Conservation (phyloP, 2,888 invertebrate genomes). For the Dicranocentrus wangi region DNA sequence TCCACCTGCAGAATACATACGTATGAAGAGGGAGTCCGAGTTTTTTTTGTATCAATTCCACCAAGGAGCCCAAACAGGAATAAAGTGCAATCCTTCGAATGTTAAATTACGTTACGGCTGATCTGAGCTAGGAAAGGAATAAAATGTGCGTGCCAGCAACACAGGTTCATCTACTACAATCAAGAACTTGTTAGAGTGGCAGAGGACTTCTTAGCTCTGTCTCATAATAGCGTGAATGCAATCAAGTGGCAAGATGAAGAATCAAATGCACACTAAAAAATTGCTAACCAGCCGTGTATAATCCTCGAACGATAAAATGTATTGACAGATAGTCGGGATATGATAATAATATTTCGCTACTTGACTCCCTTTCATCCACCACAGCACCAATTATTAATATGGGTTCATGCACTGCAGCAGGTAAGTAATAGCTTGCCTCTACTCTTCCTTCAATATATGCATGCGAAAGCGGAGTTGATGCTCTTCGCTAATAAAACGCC, state of each 20-base stretch:
- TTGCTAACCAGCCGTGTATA: neutral
- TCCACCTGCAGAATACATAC: too few species aligned
- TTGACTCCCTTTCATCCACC: neutral
- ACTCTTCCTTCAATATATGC: neutral
- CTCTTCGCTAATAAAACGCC: too few species aligned
- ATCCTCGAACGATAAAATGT: neutral
- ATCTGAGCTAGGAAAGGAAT: neutral
- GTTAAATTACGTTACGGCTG: too few species aligned
- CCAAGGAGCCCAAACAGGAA: too few species aligned
- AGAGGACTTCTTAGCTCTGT: too few species aligned
- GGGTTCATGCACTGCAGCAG: neutral
- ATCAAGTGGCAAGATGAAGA: slow-evolving; percentile 46
- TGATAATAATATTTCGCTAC: neutral
- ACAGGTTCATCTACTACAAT: slow-evolving; percentile 35
- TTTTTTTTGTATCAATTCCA: too few species aligned
- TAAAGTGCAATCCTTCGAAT: too few species aligned
- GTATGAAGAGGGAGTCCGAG: too few species aligned
- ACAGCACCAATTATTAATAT: neutral
- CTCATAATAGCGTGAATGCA: slow-evolving; percentile 49
- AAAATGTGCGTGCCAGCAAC: slow-evolving; percentile 55
- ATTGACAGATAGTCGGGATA: neutral
- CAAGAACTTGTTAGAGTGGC: neutral
- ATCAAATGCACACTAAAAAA: neutral
- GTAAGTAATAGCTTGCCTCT: too few species aligned
- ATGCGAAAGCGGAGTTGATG: neutral